These are phyloP conservation scores for Thalassophryne amazonica DNA, from an alignment of 2,797 vertebrate species.

Conservation along the genomic window DNA sequence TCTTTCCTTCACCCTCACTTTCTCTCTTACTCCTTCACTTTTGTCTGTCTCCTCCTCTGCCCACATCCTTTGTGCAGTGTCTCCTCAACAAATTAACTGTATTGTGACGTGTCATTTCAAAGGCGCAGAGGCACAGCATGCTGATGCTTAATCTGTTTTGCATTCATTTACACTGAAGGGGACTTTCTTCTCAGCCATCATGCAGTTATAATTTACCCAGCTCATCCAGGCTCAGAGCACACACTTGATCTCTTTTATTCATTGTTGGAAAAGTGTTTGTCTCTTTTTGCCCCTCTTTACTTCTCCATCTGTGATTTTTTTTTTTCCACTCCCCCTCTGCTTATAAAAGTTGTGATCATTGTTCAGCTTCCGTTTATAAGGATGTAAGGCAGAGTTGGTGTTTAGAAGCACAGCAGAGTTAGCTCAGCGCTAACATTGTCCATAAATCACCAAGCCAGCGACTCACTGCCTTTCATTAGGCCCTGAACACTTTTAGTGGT, in stretches of 20 bases:
- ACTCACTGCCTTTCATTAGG: slow-evolving; percentile 75
- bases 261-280: slow-evolving; percentile 64
- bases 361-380: slow-evolving; percentile 63
- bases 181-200: slow-evolving; percentile 63
- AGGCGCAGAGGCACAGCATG: slow-evolving; percentile 54
- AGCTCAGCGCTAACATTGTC: slow-evolving; percentile 62
- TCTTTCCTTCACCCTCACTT: slow-evolving; percentile 39
- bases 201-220: slow-evolving; percentile 60
- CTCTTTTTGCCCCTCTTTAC: slow-evolving; percentile 32
- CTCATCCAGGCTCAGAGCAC: slow-evolving; percentile 65
- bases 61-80: slow-evolving; percentile 65
- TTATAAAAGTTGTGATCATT: slow-evolving; percentile 70
- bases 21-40: slow-evolving; percentile 39
- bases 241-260: slow-evolving; percentile 67
- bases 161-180: slow-evolving; percentile 68
- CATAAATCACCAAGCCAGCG: slow-evolving; percentile 74
- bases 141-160: slow-evolving; percentile 77
- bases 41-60: slow-evolving; percentile 34
- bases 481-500: slow-evolving; percentile 69
- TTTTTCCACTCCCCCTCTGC: too few species aligned
- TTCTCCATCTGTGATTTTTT: slow-evolving; percentile 18
- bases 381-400: slow-evolving; percentile 53
- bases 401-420: slow-evolving; percentile 57
- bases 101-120: slow-evolving; percentile 75
- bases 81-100: slow-evolving; percentile 75